phyloP scores from a whole-genome alignment of 2,888 invertebrate genomes.

The Nudaria mundana region DNA sequence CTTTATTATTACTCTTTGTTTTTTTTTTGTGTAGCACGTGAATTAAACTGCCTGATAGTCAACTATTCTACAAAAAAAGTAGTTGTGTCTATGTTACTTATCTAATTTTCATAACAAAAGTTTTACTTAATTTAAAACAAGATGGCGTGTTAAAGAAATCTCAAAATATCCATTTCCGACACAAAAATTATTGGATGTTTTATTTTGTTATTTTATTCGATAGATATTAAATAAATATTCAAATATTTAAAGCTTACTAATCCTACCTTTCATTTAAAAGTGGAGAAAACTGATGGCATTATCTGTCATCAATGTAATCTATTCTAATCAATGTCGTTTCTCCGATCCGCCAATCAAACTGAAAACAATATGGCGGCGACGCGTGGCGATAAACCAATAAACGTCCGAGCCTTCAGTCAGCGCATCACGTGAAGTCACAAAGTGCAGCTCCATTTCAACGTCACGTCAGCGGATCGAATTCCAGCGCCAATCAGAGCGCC shows the following conservation, averaged over 20 bases:
- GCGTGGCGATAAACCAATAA: conserved; percentile 24
- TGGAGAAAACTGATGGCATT: neutral
- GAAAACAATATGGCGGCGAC: conserved; percentile 8
- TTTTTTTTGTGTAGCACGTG: too few relatives aligned
- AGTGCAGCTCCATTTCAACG: conserved; percentile 27
- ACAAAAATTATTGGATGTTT: neutral
- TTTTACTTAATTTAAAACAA: too few relatives aligned
- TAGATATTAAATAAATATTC: too few relatives aligned
- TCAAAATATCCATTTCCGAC: too few relatives aligned
- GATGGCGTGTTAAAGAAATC: too few relatives aligned
- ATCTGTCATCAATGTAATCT: neutral
- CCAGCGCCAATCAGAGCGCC: conserved; percentile 26
- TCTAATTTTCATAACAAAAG: too few relatives aligned
- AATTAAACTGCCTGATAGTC: too few relatives aligned
- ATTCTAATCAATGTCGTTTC: neutral
- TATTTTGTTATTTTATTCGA: neutral
- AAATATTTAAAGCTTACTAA: neutral
- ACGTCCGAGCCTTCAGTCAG: conserved; percentile 19
- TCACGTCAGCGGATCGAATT: conserved; percentile 26
- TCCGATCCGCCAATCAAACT: neutral
- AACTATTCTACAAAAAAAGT: too few relatives aligned
- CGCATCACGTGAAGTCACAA: conserved; percentile 23
- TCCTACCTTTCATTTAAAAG: neutral
- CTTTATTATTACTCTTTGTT: too few relatives aligned
- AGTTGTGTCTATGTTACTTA: too few relatives aligned